Base-by-base conservation (phyloP, 2,113 vertebrate genomes). In the Laterallus jamaicensis region DNA sequence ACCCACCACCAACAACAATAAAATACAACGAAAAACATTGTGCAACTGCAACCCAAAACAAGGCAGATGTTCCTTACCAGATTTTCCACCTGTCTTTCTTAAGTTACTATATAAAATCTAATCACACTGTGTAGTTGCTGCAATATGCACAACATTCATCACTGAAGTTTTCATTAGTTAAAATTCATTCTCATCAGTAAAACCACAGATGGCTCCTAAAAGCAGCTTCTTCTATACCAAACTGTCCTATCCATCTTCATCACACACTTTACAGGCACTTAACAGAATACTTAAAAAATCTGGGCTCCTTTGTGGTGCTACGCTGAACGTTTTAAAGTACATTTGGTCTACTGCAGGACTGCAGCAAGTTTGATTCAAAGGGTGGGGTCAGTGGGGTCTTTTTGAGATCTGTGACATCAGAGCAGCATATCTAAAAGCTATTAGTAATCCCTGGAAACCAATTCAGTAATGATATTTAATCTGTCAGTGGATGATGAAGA, bases 201-300 rank as follows among this genome's bases (percentile, higher is more conserved):
- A 96, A 92, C 39, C 76, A 92, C 90, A 93, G 85, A 90, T 93
- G 90, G 64, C 35, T 95, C 92, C 77, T 84, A 75, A 95, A 89
- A 84, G 56, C 15, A 0, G 15, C n/a, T 60, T 42, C 59, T 92
- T 91, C 50, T 49, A 5, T 60, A 86, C 20, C 42, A 86, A 92
- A 81, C 24, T 47, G 25, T 60, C 71, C 60, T 70, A 68, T 60
- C 85, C 15, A 70, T 81, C 85, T 81, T 88, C 52, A 88, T 58
- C 90, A 83, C 29, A 20, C 1, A 4, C 15, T 67, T 47, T 37
- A 19, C 67, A 92, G 69, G 32, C 35, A 71, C 42, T 55, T 26
- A 64, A 49, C 63, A 80, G 68, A 75, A 39, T 15, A 60, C 11
- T 73, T 71, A 11, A 2, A 44, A 87, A 82, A 67, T 67, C 56